Base-by-base conservation (phyloP, 2,113 vertebrate genomes). In the Procapra przewalskii region DNA sequence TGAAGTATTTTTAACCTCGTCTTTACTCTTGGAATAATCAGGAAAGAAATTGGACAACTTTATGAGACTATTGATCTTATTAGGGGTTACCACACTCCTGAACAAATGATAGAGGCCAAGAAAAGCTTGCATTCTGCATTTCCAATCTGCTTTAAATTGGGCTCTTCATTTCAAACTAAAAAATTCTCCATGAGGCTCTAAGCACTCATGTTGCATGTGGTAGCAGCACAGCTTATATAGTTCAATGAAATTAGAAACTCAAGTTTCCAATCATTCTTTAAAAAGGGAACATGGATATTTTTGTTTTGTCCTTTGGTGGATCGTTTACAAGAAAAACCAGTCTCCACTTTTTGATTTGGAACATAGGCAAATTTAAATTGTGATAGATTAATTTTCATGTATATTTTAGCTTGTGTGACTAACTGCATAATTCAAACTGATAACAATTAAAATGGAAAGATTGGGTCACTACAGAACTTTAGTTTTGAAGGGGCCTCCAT, bases 1-100 rank as follows among this genome's bases (percentile, higher is more conserved):
- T 16, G 83, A 71, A 95, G 14, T 97, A 71, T 79, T 92, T 98
- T 94, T 96, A 85, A 95, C 67, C 19, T 77, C 91, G 75, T 31
- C 25, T 92, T 94, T 67, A 19, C 91, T 96, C 36, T 86, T 96
- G 29, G 80, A 88, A 54, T 88, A 83, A 84, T 93, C 36, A 48
- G 33, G 88, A 77, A 88, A 85, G 89, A 90, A 88, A 67, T 23
- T 29, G 43, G 71, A 55, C 8, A 67, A 27, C 50, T 95, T 81
- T 57, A 84, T 80, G 85, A 95, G 59, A 62, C 27, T 92, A 62
- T 29, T 91, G 82, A 33, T 94, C 77, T 94, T 93, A 57, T 75
- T 86, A 85, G 45, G 52, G 33, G 12, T 40, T 82, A 27, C 3
- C 6, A 89, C 9, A 43, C 9, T 80, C 6, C 60, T 80, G 86